These are phyloP conservation scores for Agriotes lineatus DNA, from an alignment of 2,888 invertebrate genomes.

Conservation along the genomic window DNA sequence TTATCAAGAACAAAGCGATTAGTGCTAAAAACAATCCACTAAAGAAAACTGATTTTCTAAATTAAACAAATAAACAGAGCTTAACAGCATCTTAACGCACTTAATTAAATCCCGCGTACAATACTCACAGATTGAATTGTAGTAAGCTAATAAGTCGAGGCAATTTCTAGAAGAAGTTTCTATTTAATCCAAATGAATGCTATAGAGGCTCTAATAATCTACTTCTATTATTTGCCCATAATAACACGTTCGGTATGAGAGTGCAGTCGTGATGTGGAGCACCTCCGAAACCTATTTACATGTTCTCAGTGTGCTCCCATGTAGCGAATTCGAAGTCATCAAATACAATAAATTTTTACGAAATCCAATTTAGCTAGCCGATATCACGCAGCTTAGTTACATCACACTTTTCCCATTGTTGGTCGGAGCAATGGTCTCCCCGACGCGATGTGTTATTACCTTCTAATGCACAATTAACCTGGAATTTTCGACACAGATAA, in stretches of 20 bases:
- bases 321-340: not conserved
- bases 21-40: not conserved
- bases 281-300: not conserved
- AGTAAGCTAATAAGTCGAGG: conserved; percentile 1
- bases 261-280: not conserved
- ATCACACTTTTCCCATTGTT: conserved; percentile 17
- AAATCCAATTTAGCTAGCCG: conserved; percentile 7
- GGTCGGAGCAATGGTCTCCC: not conserved
- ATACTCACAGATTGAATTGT: not conserved
- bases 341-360: conserved; percentile 9
- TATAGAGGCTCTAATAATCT: not conserved
- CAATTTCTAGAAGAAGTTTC: not conserved
- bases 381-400: not conserved
- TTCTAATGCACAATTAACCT: conserved; percentile 20
- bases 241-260: not conserved
- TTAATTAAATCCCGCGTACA: conserved; percentile 10
- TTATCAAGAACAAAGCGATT: too few relatives aligned
- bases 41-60: conserved; percentile 1
- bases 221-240: not conserved
- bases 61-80: conserved; percentile 12
- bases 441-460: conserved; percentile 12
- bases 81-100: conserved; percentile 5
- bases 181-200: conserved; percentile 9
- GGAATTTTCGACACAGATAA: conserved; percentile 25
- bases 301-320: not conserved